These are phyloP conservation scores for Tetragonula carbonaria DNA, from an alignment of 2,888 invertebrate species.

Conservation along the genomic window DNA sequence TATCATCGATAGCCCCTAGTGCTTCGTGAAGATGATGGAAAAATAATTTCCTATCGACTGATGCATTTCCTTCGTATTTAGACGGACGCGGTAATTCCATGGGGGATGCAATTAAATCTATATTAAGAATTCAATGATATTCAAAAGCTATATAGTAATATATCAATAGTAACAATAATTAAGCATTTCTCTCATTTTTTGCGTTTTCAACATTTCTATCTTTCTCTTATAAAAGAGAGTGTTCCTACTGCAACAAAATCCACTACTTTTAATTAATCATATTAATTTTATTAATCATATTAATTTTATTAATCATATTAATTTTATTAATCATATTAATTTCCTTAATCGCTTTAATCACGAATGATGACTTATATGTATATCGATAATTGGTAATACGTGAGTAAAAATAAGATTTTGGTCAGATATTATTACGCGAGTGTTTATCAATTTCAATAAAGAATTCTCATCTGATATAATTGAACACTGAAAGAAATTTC, in stretches of 20 bases:
- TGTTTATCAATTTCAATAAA: too few relatives aligned
- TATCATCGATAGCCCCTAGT: constrained; percentile 43
- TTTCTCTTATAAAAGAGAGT: neutral
- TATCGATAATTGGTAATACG: too few relatives aligned
- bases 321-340: too few relatives aligned
- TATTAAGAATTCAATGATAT: constrained; percentile 1
- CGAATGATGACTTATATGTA: too few relatives aligned
- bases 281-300: too few relatives aligned
- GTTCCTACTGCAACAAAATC: neutral
- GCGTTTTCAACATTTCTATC: neutral
- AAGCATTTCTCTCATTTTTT: neutral
- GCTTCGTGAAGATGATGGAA: constrained; percentile 52
- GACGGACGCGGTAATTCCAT: neutral
- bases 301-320: too few relatives aligned
- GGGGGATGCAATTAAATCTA: neutral
- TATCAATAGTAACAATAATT: neutral
- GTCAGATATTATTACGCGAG: too few relatives aligned
- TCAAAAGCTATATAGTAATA: neutral
- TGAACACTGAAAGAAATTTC: too few relatives aligned
- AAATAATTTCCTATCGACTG: constrained; percentile 53
- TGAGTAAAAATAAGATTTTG: too few relatives aligned
- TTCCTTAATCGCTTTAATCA: too few relatives aligned
- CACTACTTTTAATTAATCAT: neutral
- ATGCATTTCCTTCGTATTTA: constrained; percentile 1
- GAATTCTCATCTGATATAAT: too few relatives aligned